Conservation (phyloP, 2,888 invertebrate species). For the Neoascia interrupta region DNA sequence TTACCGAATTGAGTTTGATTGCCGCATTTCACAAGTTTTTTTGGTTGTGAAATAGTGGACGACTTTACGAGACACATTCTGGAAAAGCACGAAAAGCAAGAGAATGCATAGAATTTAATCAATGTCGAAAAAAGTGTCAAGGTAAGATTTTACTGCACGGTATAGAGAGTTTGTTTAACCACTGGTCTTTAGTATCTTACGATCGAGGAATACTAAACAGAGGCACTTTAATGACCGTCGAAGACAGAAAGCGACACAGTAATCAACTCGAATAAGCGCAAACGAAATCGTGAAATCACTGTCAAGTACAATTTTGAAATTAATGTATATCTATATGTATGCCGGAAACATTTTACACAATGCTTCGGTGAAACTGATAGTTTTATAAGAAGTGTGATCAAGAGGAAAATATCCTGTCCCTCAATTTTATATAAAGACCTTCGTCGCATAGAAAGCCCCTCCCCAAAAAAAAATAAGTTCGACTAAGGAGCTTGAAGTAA, state of each 20-base stretch:
- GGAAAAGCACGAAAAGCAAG: constrained; percentile 1
- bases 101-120: constrained; percentile 7
- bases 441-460: background rate
- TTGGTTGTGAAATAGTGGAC: background rate
- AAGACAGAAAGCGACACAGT: constrained; percentile 13
- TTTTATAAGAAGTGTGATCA: constrained; percentile 2
- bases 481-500: background rate
- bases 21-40: no score
- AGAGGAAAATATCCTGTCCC: background rate
- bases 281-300: constrained; percentile 19
- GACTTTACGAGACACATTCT: constrained; percentile 5
- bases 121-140: constrained; percentile 3
- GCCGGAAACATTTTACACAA: constrained; percentile 1
- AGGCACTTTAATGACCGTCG: background rate
- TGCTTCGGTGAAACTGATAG: constrained; percentile 5
- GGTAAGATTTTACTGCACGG: constrained; percentile 1
- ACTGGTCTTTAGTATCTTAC: constrained; percentile 28
- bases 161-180: constrained; percentile 1
- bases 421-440: constrained; percentile 1
- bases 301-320: constrained; percentile 13
- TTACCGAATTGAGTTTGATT: no score
- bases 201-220: constrained; percentile 15
- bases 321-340: background rate
- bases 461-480: background rate
- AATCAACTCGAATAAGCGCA: background rate